Evolutionary conservation across 2,888 invertebrate genomes (phyloP), one percentile per base, ranked within the genome.

Genomic region (Pammene aurita): DNA sequence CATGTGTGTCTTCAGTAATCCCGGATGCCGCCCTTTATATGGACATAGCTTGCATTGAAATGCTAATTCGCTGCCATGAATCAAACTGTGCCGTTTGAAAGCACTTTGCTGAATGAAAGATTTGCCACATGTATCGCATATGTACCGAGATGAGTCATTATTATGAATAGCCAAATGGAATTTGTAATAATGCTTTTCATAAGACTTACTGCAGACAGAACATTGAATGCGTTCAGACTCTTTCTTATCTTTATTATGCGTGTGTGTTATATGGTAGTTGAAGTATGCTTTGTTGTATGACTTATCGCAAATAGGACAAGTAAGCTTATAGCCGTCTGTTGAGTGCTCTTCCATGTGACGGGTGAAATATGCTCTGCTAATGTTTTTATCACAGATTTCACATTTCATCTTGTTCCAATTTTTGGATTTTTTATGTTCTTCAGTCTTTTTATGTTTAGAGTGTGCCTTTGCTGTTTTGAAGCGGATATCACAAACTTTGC

Each of bases 101-200:
- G 79, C 73, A 41, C 78, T 79, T 16, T 58, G 65, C n/a, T 76
- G 73, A 65, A 72, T 76, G 38, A 80, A 80, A 41, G 75, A 77
- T 63, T 76, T 81, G 1, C 84, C 84, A 68, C 84, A 84, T 71
- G 78, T 73, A 35, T 84, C 83, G 72, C 84, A 84, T 11, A 84
- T 72, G 65, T 78, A 84, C 0, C 66, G 73, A 46, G 69, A 76
- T 0, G 52, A 58, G 35, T 57, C 63, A 38, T 64, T 54, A 26
- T 64, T 52, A 11, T 68, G 68, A 68, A 68, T 68, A 18, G 68
- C 68, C 14, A 68, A 46, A 54, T 68, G 68, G 52, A 64, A 63
- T 52, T 68, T 68, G 38, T 68, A 68, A 64, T 68, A 68, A 16
- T 68, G 68, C 46, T 68, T 68, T 68, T 68, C 68, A 58, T 64